Conservation (phyloP, 2,113 vertebrate genomes). For the Garra rufa region DNA sequence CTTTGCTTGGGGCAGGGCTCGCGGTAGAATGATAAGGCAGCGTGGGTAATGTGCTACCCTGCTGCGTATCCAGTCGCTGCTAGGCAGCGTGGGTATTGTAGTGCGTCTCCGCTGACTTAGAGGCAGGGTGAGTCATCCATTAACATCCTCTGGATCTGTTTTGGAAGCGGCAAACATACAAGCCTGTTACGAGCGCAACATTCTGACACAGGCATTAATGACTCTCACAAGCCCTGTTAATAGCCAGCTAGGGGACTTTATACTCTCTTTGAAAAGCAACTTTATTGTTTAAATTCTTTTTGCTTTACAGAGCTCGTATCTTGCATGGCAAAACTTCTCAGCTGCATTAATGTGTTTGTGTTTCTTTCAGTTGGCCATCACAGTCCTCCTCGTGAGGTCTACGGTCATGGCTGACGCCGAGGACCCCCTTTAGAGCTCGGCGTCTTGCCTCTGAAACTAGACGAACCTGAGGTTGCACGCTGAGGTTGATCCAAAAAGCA, state of each 20-base stretch:
- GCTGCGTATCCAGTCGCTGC: conserved; percentile 36
- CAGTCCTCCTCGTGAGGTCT: conserved; percentile 1
- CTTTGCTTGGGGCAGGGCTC: conserved; percentile 8
- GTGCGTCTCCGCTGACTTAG: conserved; percentile 26
- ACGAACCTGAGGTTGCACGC: not conserved
- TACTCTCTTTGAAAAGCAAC: not conserved
- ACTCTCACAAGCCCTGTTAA: not conserved
- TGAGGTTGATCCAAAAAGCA: not conserved
- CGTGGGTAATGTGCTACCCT: conserved; percentile 37
- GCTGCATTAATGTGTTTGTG: not conserved
- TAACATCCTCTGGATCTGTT: conserved; percentile 49
- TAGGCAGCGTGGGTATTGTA: conserved; percentile 50
- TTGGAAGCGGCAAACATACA: conserved; percentile 36
- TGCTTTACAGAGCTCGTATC: not conserved
- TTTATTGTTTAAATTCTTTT: not conserved
- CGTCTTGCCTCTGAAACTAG: not conserved
- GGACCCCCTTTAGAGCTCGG: conserved; percentile 61
- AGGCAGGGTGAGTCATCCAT: conserved; percentile 55
- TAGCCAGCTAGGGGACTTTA: not conserved
- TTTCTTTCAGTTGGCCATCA: conserved; percentile 44
- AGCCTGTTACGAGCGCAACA: conserved; percentile 22
- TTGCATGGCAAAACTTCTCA: not conserved
- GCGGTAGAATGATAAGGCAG: conserved; percentile 12
- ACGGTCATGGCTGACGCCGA: conserved; percentile 58
- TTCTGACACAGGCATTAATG: conserved; percentile 35